These are phyloP conservation scores for Hemichromis elongatus DNA, from an alignment of 2,113 vertebrate species.

Conservation along the genomic window DNA sequence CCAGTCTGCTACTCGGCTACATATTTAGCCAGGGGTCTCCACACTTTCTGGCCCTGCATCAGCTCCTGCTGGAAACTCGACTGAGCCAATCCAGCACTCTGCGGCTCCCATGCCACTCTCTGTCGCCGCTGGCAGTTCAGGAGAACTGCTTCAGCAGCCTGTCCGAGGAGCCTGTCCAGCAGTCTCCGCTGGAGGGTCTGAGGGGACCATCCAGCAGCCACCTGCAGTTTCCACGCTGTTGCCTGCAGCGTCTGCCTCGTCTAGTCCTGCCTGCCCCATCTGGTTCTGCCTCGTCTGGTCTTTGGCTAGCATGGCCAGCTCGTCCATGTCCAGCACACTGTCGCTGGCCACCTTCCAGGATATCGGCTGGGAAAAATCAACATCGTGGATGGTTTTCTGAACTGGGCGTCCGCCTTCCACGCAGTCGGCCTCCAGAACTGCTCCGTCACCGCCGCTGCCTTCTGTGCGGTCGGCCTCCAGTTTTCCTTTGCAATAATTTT, in stretches of 20 bases:
- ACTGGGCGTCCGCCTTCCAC: too few relatives aligned
- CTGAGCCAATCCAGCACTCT: background rate
- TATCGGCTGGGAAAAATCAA: background rate
- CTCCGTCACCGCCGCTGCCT: background rate
- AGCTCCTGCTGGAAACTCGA: background rate
- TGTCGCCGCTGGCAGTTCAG: background rate
- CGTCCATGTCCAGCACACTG: background rate
- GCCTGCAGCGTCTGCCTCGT: background rate
- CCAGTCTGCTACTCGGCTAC: background rate
- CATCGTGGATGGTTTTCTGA: fast-evolving
- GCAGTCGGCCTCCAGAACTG: too few relatives aligned
- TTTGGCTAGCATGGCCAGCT: background rate
- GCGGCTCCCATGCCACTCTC: background rate
- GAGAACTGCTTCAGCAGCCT: background rate
- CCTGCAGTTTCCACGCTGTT: too few relatives aligned
- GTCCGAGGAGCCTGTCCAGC: too few relatives aligned
- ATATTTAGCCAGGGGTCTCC: background rate
- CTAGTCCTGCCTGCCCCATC: fast-evolving
- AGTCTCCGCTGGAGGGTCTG: background rate
- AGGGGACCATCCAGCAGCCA: fast-evolving
- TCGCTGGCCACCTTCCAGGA: background rate
- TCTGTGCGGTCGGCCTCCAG: background rate
- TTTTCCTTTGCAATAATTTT: too few relatives aligned
- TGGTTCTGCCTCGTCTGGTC: background rate
- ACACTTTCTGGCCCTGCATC: background rate